Evolutionary conservation across 2,113 vertebrate species (phyloP).

Genomic region (Saimiri boliviensis): DNA sequence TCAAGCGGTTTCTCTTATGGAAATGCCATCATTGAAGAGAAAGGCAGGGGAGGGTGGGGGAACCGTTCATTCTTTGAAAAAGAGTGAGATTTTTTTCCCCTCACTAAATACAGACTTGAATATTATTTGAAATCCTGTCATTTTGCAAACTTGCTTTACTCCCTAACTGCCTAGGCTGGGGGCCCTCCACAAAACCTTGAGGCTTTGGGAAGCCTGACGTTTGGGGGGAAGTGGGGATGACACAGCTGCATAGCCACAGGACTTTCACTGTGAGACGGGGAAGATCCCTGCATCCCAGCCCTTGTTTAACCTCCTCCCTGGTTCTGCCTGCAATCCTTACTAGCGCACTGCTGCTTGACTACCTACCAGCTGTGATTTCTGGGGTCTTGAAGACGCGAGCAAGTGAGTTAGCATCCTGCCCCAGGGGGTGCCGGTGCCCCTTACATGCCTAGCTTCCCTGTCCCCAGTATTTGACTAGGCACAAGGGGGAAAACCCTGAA

Average conservation of each 20-base stretch:
- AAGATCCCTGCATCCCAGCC: no score
- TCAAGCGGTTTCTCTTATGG: constrained; percentile 87
- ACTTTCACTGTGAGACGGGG: neutral
- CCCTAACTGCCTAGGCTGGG: constrained; percentile 62
- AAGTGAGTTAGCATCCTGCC: neutral
- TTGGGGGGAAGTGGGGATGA: neutral
- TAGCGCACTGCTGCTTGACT: neutral
- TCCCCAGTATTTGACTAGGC: neutral
- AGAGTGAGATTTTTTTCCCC: constrained; percentile 43
- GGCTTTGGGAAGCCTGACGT: neutral
- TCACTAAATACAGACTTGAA: constrained; percentile 80
- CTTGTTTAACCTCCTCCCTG: neutral
- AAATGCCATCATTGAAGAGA: constrained; percentile 84
- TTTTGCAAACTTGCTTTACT: constrained; percentile 76
- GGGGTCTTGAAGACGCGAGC: neutral
- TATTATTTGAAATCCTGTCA: constrained; percentile 78
- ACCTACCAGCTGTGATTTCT: neutral
- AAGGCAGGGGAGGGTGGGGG: constrained; percentile 73
- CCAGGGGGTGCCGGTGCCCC: no score
- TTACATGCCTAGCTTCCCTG: neutral
- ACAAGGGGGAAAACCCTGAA: neutral
- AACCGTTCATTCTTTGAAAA: constrained; percentile 84
- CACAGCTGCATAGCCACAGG: neutral
- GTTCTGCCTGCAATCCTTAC: neutral
- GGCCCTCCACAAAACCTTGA: constrained; percentile 1